Base-by-base conservation (phyloP, 2,888 invertebrate genomes). In the Caenorhabditis parvicauda region DNA sequence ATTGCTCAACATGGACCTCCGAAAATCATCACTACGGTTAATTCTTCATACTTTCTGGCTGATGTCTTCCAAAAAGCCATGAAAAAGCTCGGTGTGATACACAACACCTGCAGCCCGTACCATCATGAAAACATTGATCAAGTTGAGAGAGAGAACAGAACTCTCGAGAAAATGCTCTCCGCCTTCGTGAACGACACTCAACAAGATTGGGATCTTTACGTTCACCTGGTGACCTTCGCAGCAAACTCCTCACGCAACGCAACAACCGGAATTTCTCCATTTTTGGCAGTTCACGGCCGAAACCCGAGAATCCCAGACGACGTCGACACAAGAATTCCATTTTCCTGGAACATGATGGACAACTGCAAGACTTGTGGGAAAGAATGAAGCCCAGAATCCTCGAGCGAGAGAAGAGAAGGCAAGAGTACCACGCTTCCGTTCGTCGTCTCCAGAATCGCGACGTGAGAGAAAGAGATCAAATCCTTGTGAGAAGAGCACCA, bases 31-130 rank as follows among this genome's bases (percentile, higher is more conserved):
- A n/a, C 54, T 3, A 54, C 58, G 19, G 62, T 59, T 17, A 46
- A 51, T 28, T 58, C 58, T 19, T 32, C 54, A 2, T 45, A 54
- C 25, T 59, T 59, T 41, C 29, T 38, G 6, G 43, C 54, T 5
- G 46, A 37, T 2, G 7, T 44, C 1, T 59, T 54, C 28, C 25
- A 42, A 35, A 42, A 41, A 1, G 24, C 47, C 1, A 12, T 52
- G 47, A 42, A 41, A 39, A 22, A 9, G 12, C 7, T 32, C 0
- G 38, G 38, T 19, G 32, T 55, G 21, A 2, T 37, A 3, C 56
- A 56, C 12, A 24, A 3, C 17, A n/a, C 37, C 9, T 39, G 45
- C 1, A 25, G 45, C 3, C 45, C 56, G 6, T 56, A 56, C 22
- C 50, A 51, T 22, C 42, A 56, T 17, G 24, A 22, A 2, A 27